Evolutionary conservation across 2,113 vertebrate genomes (phyloP).

Genomic region (Balaenoptera acutorostrata): DNA sequence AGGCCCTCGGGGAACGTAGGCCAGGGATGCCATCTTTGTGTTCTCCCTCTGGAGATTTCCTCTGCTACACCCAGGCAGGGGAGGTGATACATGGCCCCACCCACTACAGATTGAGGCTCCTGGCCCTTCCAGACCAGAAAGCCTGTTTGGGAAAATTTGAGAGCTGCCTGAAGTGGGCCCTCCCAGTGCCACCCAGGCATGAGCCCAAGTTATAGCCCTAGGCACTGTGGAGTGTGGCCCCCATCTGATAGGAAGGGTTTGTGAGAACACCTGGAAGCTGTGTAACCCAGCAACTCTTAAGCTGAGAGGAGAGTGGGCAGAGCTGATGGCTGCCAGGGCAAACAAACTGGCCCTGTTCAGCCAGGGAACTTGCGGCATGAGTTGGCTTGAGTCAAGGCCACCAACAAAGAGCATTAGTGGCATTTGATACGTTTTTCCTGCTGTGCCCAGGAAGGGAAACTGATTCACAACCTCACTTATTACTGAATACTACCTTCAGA

Average conservation of each 20-base stretch:
- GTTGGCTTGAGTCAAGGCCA: not conserved
- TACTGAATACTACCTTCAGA: not conserved
- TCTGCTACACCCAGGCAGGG: not conserved
- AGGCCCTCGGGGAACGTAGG: not conserved
- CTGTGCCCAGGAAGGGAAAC: not conserved
- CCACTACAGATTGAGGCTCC: not conserved
- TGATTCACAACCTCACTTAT: not conserved
- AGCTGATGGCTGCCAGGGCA: not conserved
- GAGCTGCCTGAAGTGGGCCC: not conserved
- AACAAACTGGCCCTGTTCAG: not conserved
- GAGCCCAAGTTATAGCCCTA: not conserved
- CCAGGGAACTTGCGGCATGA: not conserved
- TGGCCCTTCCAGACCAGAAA: not conserved
- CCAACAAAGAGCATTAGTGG: not conserved
- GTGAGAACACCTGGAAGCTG: not conserved
- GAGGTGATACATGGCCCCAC: not conserved
- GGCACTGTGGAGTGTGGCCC: not conserved
- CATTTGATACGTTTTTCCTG: not conserved
- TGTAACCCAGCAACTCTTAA: not conserved
- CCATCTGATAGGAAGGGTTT: not conserved
- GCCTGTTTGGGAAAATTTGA: not conserved
- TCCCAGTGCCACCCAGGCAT: not conserved
- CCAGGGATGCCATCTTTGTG: not conserved
- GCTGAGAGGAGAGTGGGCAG: not conserved
- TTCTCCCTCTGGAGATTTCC: not conserved